Conservation (phyloP, 2,888 invertebrate species). For the Leistus spinibarbis region DNA sequence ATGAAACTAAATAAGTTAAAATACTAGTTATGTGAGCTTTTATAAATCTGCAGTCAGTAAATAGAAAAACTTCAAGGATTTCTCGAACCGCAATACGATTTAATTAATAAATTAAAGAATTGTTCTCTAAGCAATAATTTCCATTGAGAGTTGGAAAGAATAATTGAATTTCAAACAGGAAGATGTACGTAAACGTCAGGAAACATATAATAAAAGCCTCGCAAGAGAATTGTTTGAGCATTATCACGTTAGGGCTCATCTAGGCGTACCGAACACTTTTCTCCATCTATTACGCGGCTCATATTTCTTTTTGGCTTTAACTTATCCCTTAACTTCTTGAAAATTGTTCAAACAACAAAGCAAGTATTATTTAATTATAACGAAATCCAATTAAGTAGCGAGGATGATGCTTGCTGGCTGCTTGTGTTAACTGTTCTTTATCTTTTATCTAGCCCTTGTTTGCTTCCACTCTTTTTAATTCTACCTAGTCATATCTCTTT, state of each 20-base stretch:
- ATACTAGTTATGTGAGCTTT: no score
- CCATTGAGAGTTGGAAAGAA: not conserved
- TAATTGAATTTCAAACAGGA: not conserved
- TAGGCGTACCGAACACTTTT: not conserved
- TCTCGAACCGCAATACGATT: no score
- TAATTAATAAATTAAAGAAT: no score
- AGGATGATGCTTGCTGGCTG: not conserved
- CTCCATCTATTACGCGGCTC: not conserved
- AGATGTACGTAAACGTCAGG: not conserved
- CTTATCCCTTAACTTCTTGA: constrained; percentile 2
- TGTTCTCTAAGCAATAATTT: not conserved
- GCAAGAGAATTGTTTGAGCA: not conserved
- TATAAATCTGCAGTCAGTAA: no score
- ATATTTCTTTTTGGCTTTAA: not conserved
- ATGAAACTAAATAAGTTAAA: no score
- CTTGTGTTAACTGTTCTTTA: not conserved
- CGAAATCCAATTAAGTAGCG: constrained; percentile 1
- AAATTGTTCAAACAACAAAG: constrained; percentile 12
- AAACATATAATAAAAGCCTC: not conserved
- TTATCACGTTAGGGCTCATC: not conserved
- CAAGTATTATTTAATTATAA: constrained; percentile 15
- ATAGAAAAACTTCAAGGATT: no score
- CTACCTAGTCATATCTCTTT: no score
- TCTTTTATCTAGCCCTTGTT: not conserved
- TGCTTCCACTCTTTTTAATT: not conserved